phyloP scores from a whole-genome alignment of 2,797 vertebrate genomes.

The Fratercula arctica region DNA sequence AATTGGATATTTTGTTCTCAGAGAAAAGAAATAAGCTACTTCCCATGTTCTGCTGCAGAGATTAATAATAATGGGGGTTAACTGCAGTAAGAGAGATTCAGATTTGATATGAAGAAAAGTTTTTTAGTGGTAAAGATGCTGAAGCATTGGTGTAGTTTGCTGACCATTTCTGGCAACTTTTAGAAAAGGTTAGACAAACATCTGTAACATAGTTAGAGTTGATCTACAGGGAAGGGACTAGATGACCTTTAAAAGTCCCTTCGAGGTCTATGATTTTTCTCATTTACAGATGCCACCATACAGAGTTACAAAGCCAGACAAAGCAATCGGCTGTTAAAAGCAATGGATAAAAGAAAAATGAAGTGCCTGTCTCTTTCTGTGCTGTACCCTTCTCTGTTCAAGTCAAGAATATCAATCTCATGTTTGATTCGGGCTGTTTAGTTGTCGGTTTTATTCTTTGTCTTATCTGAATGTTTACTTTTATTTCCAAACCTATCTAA shows the following conservation, averaged over 20 bases:
- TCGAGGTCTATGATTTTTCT: neutral
- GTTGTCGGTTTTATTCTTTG: neutral
- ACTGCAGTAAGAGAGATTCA: neutral
- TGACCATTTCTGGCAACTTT: neutral
- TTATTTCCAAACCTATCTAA: neutral
- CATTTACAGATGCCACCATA: neutral
- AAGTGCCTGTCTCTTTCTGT: neutral
- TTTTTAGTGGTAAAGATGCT: neutral
- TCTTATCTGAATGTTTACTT: neutral
- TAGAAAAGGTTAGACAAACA: neutral
- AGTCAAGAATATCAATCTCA: neutral
- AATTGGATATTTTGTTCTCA: neutral
- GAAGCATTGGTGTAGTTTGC: neutral
- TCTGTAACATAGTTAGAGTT: neutral
- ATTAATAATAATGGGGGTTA: neutral
- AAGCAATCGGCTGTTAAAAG: neutral
- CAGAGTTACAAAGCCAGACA: neutral
- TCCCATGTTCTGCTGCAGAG: neutral
- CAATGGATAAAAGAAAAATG: neutral
- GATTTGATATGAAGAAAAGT: neutral
- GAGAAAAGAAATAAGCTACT: neutral
- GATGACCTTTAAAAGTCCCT: neutral
- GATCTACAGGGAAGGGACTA: neutral
- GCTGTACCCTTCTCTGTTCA: neutral
- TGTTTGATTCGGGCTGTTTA: neutral